These are phyloP conservation scores for Brachyistius frenatus DNA, from an alignment of 2,113 vertebrate species.

Conservation along the genomic window DNA sequence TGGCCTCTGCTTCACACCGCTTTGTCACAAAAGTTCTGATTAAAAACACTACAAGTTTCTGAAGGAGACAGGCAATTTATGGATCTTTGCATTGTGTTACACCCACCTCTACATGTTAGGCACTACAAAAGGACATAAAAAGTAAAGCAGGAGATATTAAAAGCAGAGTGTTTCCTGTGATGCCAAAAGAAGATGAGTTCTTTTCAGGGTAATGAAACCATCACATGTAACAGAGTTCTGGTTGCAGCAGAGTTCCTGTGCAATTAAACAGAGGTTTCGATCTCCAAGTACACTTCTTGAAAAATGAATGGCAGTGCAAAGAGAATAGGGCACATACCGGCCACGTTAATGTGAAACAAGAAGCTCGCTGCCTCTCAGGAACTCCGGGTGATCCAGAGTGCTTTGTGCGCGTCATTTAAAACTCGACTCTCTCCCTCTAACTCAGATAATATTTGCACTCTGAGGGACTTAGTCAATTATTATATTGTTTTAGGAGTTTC, in stretches of 20 bases:
- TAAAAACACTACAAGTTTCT: slow-evolving; percentile 32
- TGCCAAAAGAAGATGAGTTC: not conserved
- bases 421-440: not conserved
- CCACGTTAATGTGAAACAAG: not conserved
- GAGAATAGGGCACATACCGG: no score
- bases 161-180: not conserved
- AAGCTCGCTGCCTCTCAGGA: not conserved
- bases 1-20: slow-evolving; percentile 71
- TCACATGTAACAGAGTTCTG: not conserved
- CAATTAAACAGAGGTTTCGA: not conserved
- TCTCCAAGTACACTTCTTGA: not conserved
- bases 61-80: slow-evolving; percentile 39
- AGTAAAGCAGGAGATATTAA: slow-evolving; percentile 15
- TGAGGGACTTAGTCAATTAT: slow-evolving; percentile 11
- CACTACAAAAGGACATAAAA: slow-evolving; percentile 9
- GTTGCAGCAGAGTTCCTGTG: no score
- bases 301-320: not conserved
- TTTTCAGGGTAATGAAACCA: slow-evolving; percentile 7
- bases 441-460: slow-evolving; percentile 2
- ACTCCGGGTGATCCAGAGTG: slow-evolving; percentile 4
- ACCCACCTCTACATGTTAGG: not conserved
- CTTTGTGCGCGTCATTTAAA: not conserved
- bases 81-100: not conserved
- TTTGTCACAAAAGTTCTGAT: slow-evolving; percentile 62
- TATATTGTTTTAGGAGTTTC: slow-evolving; percentile 3